Conservation (phyloP, 1,140 invertebrate species). For the Nebria ingens region DNA sequence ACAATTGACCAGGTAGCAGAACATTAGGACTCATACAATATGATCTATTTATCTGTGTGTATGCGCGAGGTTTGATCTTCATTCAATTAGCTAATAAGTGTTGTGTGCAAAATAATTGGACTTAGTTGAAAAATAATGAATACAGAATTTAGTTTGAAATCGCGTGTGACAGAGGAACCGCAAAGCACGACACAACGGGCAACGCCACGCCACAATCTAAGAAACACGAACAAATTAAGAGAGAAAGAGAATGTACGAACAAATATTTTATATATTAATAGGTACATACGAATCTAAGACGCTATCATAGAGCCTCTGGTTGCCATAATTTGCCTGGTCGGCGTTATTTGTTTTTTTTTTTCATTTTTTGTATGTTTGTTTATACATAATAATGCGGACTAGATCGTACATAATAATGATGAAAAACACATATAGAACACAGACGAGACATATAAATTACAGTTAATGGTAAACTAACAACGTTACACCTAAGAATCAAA, state of each 20-base stretch:
- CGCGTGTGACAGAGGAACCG: not conserved
- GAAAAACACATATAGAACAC: not conserved
- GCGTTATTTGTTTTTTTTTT: no score
- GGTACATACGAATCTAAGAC: slow-evolving; percentile 9
- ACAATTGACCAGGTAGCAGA: no score
- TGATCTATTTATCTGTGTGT: not conserved
- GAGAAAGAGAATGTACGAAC: slow-evolving; percentile 1
- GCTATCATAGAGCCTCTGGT: not conserved
- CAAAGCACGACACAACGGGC: not conserved
- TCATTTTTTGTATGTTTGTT: no score
- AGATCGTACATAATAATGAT: slow-evolving; percentile 2
- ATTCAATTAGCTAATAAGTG: not conserved
- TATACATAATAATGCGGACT: slow-evolving; percentile 1
- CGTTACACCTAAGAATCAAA: slow-evolving; percentile 1
- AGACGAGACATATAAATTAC: slow-evolving; percentile 5
- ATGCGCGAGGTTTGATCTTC: not conserved
- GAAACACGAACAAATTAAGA: slow-evolving; percentile 9
- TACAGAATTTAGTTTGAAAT: not conserved
- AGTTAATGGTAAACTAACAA: slow-evolving; percentile 8
- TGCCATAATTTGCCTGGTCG: slow-evolving; percentile 8
- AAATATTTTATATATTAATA: no score
- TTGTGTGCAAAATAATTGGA: no score
- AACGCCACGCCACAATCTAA: slow-evolving; percentile 8
- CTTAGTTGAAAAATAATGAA: no score
- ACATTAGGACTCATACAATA: no score